Conservation (phyloP, 2,113 vertebrate genomes). For the Pogonocichla stellata region DNA sequence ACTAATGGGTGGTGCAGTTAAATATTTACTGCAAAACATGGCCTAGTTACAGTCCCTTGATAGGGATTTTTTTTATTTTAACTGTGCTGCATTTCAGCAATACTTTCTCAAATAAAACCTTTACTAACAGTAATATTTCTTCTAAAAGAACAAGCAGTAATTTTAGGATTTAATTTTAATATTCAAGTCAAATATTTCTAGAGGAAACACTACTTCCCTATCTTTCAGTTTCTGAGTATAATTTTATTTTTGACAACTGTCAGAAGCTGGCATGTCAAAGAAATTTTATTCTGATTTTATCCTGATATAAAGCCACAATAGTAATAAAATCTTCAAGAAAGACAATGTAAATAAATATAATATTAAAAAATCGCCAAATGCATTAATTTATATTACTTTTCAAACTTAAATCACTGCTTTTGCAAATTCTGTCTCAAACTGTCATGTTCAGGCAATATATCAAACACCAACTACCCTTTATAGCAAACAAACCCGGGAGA, state of each 20-base stretch:
- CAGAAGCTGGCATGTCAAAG: background rate
- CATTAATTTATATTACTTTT: background rate
- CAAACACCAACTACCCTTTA: background rate
- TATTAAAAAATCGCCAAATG: background rate
- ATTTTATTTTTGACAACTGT: background rate
- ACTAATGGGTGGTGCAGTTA: background rate
- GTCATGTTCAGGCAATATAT: background rate
- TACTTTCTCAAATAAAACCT: background rate
- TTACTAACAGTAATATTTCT: background rate
- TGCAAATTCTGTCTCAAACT: background rate
- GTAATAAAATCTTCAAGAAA: background rate
- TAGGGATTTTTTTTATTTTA: background rate
- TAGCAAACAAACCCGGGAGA: background rate
- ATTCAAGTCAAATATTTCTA: background rate
- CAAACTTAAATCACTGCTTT: background rate
- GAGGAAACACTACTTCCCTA: background rate
- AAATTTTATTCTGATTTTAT: background rate
- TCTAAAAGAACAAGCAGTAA: background rate
- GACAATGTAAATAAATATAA: background rate
- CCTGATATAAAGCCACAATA: background rate
- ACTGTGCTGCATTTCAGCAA: background rate
- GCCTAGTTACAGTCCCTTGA: background rate
- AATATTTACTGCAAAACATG: background rate
- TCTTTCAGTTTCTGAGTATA: background rate
- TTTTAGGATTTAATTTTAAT: background rate